phyloP scores from a whole-genome alignment of 1,140 invertebrate genomes.

The Saccostrea cuccullata region DNA sequence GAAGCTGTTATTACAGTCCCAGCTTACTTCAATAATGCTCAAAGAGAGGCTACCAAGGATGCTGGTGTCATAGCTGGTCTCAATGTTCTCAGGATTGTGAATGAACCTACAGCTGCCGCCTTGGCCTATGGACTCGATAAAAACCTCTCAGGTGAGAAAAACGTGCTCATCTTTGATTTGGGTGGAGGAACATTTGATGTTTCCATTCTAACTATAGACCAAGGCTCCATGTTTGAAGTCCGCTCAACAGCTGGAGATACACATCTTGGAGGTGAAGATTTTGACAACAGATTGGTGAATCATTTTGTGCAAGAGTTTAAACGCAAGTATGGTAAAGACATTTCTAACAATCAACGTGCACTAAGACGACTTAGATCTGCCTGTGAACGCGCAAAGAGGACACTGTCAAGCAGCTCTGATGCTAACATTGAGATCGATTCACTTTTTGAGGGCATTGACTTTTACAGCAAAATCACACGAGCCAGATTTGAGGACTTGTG shows the following conservation, averaged over 20 bases:
- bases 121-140: constrained; percentile 80
- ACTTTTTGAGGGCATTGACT: too few species aligned
- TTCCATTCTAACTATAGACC: constrained; percentile 80
- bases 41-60: constrained; percentile 79
- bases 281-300: constrained; percentile 84
- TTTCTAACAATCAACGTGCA: constrained; percentile 92
- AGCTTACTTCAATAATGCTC: constrained; percentile 79
- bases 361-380: constrained; percentile 81
- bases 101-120: constrained; percentile 80
- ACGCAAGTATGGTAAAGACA: constrained; percentile 96
- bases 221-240: constrained; percentile 84
- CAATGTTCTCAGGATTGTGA: constrained; percentile 81
- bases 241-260: constrained; percentile 85
- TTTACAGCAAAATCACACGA: too few species aligned
- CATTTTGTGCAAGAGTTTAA: constrained; percentile 98
- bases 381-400: too few species aligned
- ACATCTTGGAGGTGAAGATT: constrained; percentile 85
- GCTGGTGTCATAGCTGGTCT: constrained; percentile 79
- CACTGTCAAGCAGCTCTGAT: too few species aligned
- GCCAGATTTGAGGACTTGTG: too few species aligned
- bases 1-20: constrained; percentile 79
- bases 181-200: constrained; percentile 75
- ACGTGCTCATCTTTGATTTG: constrained; percentile 89
- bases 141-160: constrained; percentile 75
- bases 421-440: too few species aligned